Base-by-base conservation (phyloP, 2,888 invertebrate species). In the Drosophila paranaensis region DNA sequence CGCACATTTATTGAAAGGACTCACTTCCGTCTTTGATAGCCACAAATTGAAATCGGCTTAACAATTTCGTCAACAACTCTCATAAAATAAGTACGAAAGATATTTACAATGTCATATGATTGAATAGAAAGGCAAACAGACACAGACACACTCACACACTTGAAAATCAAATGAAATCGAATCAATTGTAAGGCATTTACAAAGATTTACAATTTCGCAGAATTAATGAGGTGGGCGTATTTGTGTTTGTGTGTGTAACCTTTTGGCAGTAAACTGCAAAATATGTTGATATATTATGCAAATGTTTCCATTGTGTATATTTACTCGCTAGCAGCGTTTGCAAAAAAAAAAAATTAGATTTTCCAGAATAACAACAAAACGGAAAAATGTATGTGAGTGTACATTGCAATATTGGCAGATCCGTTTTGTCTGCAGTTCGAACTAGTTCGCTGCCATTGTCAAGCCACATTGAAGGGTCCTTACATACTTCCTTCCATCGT, bases 401-500 rank as follows among this genome's bases (percentile, higher is more conserved):
- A 66, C 74, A 82, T 72, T 83, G 86, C 88, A 83, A 77, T 88
- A 88, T 77, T 70, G 82, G 72, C 74, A 85, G 76, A 73, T 82
- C 70, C 71, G 85, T 72, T 74, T 48, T 79, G 78, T 74, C 58
- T 65, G 48, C 53, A 64, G 65, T 64, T 68, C 35, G 54, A 25
- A 42, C 71, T 56, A 65, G 77, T 46, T 55, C 43, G 33, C 43
- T 42, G 74, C 74, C 50, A 78, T 77, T 77, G 79, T 77, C 43
- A 27, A 42, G 42, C 65, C 45, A 62, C 50, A 65, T 71, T 79
- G 71, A 85, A 85, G 85, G 73, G 86, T 82, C 83, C 71, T 88
- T 82, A 84, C 70, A 72, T 69, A 68, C 43, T 67, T 70, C 50
- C 69, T 62, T 78, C 67, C 54, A 42, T 30, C 40, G 42, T 27